Evolutionary conservation across 2,888 invertebrate species (phyloP).

Genomic region (Zhengitettix transpicula): DNA sequence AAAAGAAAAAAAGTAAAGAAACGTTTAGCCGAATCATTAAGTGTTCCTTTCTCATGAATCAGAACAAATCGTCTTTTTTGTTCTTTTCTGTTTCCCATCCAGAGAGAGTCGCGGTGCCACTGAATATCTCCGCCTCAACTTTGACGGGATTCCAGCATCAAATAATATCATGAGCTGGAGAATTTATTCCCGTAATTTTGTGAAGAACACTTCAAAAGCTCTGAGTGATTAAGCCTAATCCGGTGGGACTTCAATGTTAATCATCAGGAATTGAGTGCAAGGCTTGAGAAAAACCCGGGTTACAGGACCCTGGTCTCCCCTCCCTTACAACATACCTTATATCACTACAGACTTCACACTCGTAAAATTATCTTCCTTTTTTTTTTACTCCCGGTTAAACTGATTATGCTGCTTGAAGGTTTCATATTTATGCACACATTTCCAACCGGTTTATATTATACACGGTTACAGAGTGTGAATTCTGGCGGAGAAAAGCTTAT

Average conservation of each 20-base stretch:
- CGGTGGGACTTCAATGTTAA: not conserved
- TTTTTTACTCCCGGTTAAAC: no score
- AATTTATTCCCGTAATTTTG: not conserved
- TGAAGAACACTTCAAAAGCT: not conserved
- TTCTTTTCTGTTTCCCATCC: not conserved
- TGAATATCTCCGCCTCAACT: not conserved
- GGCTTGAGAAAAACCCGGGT: slow-evolving; percentile 4
- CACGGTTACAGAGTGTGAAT: slow-evolving; percentile 2
- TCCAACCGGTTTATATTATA: no score
- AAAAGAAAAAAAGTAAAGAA: no score
- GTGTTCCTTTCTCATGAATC: no score
- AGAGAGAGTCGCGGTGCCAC: not conserved
- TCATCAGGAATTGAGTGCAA: no score
- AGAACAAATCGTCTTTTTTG: not conserved
- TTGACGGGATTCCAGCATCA: not conserved
- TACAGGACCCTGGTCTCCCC: slow-evolving; percentile 8
- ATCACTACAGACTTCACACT: slow-evolving; percentile 1
- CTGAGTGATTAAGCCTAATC: not conserved
- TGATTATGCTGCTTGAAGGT: no score
- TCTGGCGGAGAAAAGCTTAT: not conserved
- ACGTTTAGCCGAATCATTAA: no score
- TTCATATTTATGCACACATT: no score
- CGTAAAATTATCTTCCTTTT: not conserved
- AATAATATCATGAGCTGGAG: not conserved
- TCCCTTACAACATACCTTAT: not conserved